Percentiles rank a stretch among this genome's conserved stretches.
phyloP scores from a whole-genome alignment of 2,888 invertebrate genomes.

The Amiota communis region DNA sequence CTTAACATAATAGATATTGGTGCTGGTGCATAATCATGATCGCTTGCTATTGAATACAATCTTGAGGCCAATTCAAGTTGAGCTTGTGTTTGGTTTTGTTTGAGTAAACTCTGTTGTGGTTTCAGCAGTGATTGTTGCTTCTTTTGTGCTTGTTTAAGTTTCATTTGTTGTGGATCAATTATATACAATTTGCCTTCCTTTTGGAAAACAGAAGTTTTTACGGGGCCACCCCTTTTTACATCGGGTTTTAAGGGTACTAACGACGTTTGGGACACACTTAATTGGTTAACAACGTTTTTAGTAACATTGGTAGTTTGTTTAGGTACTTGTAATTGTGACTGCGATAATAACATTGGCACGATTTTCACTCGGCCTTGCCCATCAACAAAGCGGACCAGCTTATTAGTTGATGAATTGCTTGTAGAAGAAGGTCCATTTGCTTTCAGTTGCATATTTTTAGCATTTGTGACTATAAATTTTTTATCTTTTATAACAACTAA shows the following conservation, averaged over 20 bases:
- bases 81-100: slow-evolving; percentile 52
- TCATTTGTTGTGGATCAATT: slow-evolving; percentile 70
- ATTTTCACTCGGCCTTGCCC: slow-evolving; percentile 59
- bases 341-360: slow-evolving; percentile 54
- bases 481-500: slow-evolving; percentile 21
- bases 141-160: slow-evolving; percentile 65
- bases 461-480: slow-evolving; percentile 31
- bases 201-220: slow-evolving; percentile 58
- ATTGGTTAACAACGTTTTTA: neutral
- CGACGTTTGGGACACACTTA: neutral
- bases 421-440: slow-evolving; percentile 6
- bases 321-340: neutral
- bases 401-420: slow-evolving; percentile 38
- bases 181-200: slow-evolving; percentile 71
- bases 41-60: slow-evolving; percentile 53
- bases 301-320: neutral
- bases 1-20: slow-evolving; percentile 11
- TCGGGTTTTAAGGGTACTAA: neutral
- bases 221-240: too few species aligned
- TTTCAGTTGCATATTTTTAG: slow-evolving; percentile 9
- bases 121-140: slow-evolving; percentile 71
- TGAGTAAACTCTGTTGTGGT: slow-evolving; percentile 70
- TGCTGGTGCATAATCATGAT: slow-evolving; percentile 64
- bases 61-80: slow-evolving; percentile 8
- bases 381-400: slow-evolving; percentile 59